Conservation (phyloP, 2,888 invertebrate species). For the Bruchidius siliquastri region DNA sequence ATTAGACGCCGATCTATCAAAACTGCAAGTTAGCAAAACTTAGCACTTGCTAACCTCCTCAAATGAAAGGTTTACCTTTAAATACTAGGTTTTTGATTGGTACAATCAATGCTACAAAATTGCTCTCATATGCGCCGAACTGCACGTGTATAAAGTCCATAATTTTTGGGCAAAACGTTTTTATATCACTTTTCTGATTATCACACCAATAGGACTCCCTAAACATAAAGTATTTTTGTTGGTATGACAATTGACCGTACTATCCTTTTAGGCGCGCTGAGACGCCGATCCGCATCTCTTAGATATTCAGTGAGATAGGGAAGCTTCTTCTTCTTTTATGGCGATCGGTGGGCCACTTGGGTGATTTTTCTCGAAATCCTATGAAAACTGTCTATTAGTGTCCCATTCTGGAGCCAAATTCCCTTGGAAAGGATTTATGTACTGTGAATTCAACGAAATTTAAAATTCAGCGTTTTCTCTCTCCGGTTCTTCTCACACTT, state of each 20-base stretch:
- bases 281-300: slow-evolving; percentile 12
- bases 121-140: no score
- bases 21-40: no score
- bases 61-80: no score
- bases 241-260: slow-evolving; percentile 8
- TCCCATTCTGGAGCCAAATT: slow-evolving; percentile 15
- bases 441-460: slow-evolving; percentile 3
- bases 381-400: slow-evolving; percentile 19
- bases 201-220: no score
- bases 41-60: no score
- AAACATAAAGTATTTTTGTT: no score
- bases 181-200: no score
- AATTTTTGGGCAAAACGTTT: no score
- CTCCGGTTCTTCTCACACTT: background rate
- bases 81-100: no score
- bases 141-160: no score
- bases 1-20: no score
- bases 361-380: slow-evolving; percentile 16
- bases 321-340: slow-evolving; percentile 21
- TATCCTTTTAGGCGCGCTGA: background rate
- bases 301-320: slow-evolving; percentile 23
- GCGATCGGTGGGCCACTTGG: slow-evolving; percentile 13
- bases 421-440: slow-evolving; percentile 11
- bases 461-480: background rate
- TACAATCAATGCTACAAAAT: no score